Conservation (phyloP, 2,113 vertebrate species). For the Ibidorhyncha struthersii region DNA sequence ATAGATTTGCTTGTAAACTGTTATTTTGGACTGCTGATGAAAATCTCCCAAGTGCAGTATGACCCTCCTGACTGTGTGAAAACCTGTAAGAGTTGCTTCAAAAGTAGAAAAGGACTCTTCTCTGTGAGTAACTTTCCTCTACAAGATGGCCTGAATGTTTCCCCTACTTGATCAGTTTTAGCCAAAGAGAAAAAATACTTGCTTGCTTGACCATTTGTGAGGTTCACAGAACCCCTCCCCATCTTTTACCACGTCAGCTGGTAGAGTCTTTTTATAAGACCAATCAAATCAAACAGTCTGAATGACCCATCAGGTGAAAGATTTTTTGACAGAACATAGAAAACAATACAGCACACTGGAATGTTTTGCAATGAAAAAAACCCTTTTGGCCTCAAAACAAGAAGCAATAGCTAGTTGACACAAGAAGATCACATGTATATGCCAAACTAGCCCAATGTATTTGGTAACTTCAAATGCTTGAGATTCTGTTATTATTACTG, state of each 20-base stretch:
- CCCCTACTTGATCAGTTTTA: neutral
- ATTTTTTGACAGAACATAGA: neutral
- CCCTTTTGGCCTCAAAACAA: neutral
- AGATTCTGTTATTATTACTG: neutral
- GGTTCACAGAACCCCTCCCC: neutral
- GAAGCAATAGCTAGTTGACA: neutral
- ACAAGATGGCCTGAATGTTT: neutral
- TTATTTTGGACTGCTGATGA: neutral
- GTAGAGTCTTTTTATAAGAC: neutral
- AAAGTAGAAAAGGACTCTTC: neutral
- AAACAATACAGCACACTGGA: neutral
- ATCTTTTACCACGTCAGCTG: neutral
- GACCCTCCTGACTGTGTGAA: neutral
- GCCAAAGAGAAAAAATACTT: neutral
- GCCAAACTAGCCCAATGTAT: neutral
- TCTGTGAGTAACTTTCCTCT: neutral
- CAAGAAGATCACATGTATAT: neutral
- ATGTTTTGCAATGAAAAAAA: neutral
- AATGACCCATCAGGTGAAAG: neutral
- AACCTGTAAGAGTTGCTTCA: neutral
- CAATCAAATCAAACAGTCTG: neutral
- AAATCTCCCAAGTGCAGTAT: neutral
- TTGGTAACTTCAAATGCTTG: neutral
- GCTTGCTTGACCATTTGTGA: neutral
- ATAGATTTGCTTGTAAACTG: neutral